Percentiles rank a stretch among this genome's conserved stretches.
Evolutionary conservation across 1,140 invertebrate species (phyloP).

Genomic region (Leptinotarsa lineolata): DNA sequence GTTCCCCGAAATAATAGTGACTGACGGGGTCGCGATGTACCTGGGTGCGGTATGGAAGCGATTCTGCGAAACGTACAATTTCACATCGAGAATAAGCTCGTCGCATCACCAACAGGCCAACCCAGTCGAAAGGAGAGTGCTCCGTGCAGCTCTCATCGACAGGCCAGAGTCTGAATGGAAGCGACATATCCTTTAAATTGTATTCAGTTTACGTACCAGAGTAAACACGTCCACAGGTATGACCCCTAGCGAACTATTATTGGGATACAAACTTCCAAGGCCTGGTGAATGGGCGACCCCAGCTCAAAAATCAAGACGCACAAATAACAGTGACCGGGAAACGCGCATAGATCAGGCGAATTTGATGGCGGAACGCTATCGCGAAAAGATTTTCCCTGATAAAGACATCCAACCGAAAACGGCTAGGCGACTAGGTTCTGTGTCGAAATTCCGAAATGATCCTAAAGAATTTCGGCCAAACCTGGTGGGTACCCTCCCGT

Average conservation of each 20-base stretch:
- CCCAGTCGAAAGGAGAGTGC: conserved; percentile 22
- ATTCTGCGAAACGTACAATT: background rate
- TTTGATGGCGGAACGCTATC: background rate
- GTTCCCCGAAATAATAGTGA: background rate
- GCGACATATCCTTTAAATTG: background rate
- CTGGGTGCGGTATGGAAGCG: background rate
- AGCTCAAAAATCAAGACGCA: no score
- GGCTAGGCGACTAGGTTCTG: background rate
- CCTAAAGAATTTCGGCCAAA: background rate
- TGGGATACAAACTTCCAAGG: background rate
- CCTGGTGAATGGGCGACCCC: background rate
- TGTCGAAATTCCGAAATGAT: background rate
- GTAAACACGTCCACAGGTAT: background rate
- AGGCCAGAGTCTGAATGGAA: background rate
- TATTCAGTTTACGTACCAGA: background rate
- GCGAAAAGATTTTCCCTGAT: background rate
- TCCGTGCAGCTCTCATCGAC: background rate
- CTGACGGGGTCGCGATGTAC: background rate
- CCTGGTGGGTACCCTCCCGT: background rate
- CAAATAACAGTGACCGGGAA: no score
- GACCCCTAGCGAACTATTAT: background rate
- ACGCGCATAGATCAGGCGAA: background rate
- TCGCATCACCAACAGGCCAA: conserved; percentile 18
- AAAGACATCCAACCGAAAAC: background rate
- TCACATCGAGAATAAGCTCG: background rate